These are phyloP conservation scores for Zaprionus africanus DNA, from an alignment of 1,140 invertebrate genomes.

Conservation along the genomic window DNA sequence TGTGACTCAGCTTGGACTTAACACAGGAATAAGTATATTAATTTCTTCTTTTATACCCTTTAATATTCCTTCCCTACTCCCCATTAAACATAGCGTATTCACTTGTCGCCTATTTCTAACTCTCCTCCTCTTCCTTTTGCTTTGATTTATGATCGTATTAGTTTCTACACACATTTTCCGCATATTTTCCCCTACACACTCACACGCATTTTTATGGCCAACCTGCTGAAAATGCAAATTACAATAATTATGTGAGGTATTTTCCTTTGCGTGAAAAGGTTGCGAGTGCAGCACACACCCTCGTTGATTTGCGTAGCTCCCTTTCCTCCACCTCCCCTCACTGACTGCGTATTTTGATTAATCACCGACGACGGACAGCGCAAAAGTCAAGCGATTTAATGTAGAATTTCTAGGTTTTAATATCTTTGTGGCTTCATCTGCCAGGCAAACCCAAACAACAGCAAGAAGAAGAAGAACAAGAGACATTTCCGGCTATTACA, in stretches of 20 bases:
- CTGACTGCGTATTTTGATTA: constrained; percentile 63
- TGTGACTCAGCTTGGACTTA: too few relatives aligned
- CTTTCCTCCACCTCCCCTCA: background rate
- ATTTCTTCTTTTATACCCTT: background rate
- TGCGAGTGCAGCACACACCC: constrained; percentile 44
- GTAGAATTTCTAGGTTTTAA: constrained; percentile 27
- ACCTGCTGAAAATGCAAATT: constrained; percentile 71
- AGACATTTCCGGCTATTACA: constrained; percentile 73
- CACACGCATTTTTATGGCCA: constrained; percentile 13
- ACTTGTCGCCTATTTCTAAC: background rate
- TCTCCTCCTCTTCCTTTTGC: constrained; percentile 10
- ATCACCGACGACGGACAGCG: constrained; percentile 40
- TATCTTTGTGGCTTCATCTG: constrained; percentile 55
- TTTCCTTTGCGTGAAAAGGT: constrained; percentile 42
- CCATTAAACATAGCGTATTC: constrained; percentile 23
- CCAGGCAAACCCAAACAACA: constrained; percentile 11
- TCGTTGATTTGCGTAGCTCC: constrained; percentile 7
- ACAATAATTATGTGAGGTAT: constrained; percentile 71
- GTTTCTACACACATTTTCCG: constrained; percentile 64
- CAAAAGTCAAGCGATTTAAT: constrained; percentile 30
- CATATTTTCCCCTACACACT: constrained; percentile 1
- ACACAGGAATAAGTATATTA: too few relatives aligned
- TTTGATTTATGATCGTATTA: constrained; percentile 75
- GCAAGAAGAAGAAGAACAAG: constrained; percentile 47
- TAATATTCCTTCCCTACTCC: background rate